These are phyloP conservation scores for Chlorops oryzae DNA, from an alignment of 1,140 invertebrate species.

Conservation along the genomic window DNA sequence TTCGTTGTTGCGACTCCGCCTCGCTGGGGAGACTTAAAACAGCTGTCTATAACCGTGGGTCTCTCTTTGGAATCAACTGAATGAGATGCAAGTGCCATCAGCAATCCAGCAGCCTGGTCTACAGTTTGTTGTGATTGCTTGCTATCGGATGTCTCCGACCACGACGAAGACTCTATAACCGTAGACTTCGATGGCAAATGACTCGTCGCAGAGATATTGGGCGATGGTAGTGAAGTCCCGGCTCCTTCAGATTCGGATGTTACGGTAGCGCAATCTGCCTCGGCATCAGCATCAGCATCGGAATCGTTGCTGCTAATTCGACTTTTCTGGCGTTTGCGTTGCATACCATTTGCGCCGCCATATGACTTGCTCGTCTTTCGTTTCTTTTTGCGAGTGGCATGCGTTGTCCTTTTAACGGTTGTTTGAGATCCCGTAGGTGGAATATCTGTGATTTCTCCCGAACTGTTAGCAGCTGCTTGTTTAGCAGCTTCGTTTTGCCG, in stretches of 20 bases:
- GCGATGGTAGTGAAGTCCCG: constrained; percentile 49
- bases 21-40: constrained; percentile 2
- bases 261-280: constrained; percentile 59
- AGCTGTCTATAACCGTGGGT: not conserved
- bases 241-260: constrained; percentile 61
- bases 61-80: constrained; percentile 24
- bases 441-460: constrained; percentile 3
- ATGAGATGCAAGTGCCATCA: constrained; percentile 54
- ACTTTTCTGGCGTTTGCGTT: constrained; percentile 52
- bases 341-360: constrained; percentile 16
- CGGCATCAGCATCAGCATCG: constrained; percentile 52
- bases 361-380: constrained; percentile 36
- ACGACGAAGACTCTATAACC: too few species aligned
- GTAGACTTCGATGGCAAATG: too few species aligned
- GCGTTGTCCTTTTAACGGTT: too few species aligned
- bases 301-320: constrained; percentile 68
- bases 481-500: constrained; percentile 29
- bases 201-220: too few species aligned
- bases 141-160: too few species aligned
- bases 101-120: constrained; percentile 53
- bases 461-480: constrained; percentile 21
- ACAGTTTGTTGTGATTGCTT: constrained; percentile 21
- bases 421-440: constrained; percentile 8
- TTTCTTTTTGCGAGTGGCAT: constrained; percentile 31
- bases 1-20: constrained; percentile 9